Percentiles rank a stretch among this genome's conserved stretches.
These are phyloP conservation scores for Aphaenogaster floridana DNA, from an alignment of 1,140 invertebrate species.

Conservation along the genomic window DNA sequence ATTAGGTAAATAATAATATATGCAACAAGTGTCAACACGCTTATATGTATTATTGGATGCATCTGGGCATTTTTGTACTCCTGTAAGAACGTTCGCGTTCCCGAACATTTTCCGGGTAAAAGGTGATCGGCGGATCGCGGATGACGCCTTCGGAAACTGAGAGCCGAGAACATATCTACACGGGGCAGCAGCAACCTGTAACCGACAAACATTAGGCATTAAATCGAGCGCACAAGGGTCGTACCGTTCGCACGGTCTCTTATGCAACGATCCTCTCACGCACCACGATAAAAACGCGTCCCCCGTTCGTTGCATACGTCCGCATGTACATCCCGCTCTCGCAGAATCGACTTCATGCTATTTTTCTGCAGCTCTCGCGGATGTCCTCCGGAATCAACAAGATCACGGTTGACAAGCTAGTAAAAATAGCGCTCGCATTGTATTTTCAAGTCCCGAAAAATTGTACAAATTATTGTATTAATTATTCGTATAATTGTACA, in stretches of 20 bases:
- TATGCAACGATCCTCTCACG: conserved; percentile 70
- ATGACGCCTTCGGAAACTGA: neutral
- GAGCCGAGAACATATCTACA: conserved; percentile 52
- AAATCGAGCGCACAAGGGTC: conserved; percentile 68
- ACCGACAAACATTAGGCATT: conserved; percentile 42
- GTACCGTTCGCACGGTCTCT: conserved; percentile 79
- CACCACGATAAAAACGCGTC: conserved; percentile 43
- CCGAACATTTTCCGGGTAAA: neutral
- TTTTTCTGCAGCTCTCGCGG: neutral
- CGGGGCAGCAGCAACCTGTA: conserved; percentile 48
- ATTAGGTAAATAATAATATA: neutral
- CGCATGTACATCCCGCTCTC: neutral
- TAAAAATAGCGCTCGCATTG: neutral
- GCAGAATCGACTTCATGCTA: neutral
- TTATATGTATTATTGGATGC: neutral
- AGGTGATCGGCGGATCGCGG: neutral
- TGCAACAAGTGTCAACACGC: neutral
- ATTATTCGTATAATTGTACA: neutral
- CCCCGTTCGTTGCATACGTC: neutral
- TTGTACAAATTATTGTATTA: neutral
- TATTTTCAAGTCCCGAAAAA: neutral
- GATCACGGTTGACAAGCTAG: neutral
- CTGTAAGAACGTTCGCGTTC: neutral
- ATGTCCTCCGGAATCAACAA: neutral
- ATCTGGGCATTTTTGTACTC: neutral